Conservation (phyloP, 2,888 invertebrate genomes). For the Thecocarcelia acutangulata region DNA sequence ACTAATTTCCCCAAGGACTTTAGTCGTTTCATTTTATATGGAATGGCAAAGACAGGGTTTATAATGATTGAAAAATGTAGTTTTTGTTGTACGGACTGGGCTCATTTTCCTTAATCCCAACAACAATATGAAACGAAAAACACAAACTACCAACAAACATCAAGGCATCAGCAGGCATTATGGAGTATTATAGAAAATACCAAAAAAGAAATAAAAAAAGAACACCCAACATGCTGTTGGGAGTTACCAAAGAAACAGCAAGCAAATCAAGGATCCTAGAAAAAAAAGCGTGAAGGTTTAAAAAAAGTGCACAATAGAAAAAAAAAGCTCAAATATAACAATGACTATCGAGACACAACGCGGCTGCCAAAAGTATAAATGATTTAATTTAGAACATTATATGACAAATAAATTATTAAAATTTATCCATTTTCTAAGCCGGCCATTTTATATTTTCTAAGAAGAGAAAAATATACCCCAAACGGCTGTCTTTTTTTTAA, state of each 20-base stretch:
- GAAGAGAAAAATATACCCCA: too few species aligned
- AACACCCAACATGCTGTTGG: neutral
- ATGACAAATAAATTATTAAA: conserved; percentile 18
- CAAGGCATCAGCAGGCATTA: conserved; percentile 12
- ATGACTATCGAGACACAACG: neutral
- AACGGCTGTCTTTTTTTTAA: too few species aligned
- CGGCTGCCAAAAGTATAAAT: neutral
- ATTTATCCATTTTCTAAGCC: neutral
- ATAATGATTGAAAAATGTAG: conserved; percentile 28
- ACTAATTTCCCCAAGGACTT: conserved; percentile 78
- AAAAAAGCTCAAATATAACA: too few species aligned
- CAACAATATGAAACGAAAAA: conserved; percentile 7
- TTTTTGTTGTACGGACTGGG: conserved; percentile 19
- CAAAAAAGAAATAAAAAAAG: neutral
- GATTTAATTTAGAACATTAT: conserved; percentile 15
- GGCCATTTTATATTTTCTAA: too few species aligned
- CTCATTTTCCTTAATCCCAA: conserved; percentile 38
- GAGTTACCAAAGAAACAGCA: neutral
- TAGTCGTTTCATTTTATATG: conserved; percentile 47
- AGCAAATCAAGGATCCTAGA: neutral
- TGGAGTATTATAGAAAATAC: neutral
- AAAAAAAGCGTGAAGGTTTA: neutral
- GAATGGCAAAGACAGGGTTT: conserved; percentile 44
- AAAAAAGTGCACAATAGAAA: too few species aligned
- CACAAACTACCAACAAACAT: conserved; percentile 8